Percentiles rank a stretch among this genome's conserved stretches.
phyloP scores from a whole-genome alignment of 2,113 vertebrate species.

The Microcebus lehilahytsara region DNA sequence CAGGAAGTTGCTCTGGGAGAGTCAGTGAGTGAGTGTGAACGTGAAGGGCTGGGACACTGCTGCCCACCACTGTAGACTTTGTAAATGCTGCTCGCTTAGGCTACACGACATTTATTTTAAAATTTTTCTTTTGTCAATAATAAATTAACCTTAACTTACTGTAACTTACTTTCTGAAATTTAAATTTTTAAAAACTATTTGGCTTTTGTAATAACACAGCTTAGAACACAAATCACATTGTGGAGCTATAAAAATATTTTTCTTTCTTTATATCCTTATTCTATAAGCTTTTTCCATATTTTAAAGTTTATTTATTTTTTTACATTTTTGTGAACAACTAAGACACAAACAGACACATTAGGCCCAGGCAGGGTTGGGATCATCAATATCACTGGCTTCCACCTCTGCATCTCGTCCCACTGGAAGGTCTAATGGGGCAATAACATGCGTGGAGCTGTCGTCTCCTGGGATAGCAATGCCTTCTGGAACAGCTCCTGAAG shows the following conservation, averaged over 20 bases:
- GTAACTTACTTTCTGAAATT: not conserved
- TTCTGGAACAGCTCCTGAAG: not conserved
- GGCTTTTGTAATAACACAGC: not conserved
- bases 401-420: not conserved
- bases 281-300: not conserved
- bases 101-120: not conserved
- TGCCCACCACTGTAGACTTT: not conserved
- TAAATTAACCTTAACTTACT: not conserved
- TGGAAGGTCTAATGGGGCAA: not conserved
- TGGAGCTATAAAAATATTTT: not conserved
- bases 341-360: not conserved
- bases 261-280: not conserved
- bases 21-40: not conserved
- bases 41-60: not conserved
- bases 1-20: not conserved
- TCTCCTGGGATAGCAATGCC: not conserved
- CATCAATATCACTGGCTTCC: not conserved
- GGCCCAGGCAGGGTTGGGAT: not conserved
- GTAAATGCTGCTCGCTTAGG: not conserved
- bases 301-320: not conserved
- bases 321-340: not conserved
- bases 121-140: not conserved
- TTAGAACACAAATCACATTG: not conserved
- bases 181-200: not conserved
- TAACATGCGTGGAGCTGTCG: not conserved